Evolutionary conservation across 2,797 vertebrate genomes (phyloP).

Genomic region (Xiphorhynchus erythropygius): DNA sequence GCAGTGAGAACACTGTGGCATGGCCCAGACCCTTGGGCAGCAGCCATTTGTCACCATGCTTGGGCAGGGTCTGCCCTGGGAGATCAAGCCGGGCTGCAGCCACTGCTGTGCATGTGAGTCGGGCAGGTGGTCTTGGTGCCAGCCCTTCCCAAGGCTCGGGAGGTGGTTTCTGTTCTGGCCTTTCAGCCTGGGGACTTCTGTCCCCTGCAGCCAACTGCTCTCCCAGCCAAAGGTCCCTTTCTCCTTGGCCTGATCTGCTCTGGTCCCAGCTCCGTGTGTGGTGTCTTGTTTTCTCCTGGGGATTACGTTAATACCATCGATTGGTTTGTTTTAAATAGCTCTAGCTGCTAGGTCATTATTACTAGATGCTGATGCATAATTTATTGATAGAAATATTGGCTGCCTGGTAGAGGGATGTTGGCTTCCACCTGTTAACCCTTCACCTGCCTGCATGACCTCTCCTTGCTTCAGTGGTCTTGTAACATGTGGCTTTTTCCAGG

Average conservation of each 20-base stretch:
- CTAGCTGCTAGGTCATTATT: slow-evolving; percentile 69
- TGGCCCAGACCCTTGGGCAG: not conserved
- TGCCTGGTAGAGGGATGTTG: slow-evolving; percentile 1
- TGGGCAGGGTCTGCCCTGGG: not conserved
- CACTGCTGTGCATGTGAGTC: rapidly evolving
- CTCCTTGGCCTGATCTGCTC: slow-evolving; percentile 59
- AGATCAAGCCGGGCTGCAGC: rapidly evolving
- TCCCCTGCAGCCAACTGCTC: not conserved
- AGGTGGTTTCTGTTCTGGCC: not conserved
- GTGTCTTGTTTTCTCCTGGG: slow-evolving; percentile 67
- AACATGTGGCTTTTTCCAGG: not conserved
- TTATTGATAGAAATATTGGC: slow-evolving; percentile 69
- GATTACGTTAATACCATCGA: slow-evolving; percentile 62
- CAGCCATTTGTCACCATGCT: rapidly evolving
- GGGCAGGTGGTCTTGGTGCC: rapidly evolving
- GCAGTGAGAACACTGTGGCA: not conserved
- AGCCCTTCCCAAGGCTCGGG: rapidly evolving
- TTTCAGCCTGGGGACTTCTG: not conserved
- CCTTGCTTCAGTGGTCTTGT: rapidly evolving
- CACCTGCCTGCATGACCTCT: not conserved
- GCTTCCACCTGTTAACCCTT: slow-evolving; percentile 62
- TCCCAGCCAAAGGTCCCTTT: slow-evolving; percentile 30
- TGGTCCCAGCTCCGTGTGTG: not conserved
- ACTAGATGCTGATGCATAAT: slow-evolving; percentile 70
- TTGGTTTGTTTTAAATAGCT: slow-evolving; percentile 71